Conservation (phyloP, 1,140 invertebrate species). For the Acarapis woodi region DNA sequence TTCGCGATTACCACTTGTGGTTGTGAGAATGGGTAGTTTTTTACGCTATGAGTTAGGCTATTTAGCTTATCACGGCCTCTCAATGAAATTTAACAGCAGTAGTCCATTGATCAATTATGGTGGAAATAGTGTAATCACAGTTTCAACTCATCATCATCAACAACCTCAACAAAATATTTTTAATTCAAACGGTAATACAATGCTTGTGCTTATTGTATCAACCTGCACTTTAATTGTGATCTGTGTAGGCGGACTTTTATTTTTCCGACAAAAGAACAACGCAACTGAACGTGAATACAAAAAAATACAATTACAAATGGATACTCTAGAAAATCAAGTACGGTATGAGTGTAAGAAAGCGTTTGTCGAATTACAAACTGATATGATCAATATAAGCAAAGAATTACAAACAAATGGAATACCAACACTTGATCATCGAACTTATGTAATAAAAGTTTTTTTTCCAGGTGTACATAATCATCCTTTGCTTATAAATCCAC, state of each 20-base stretch:
- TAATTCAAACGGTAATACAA: too few relatives aligned
- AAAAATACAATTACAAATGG: slow-evolving; percentile 95
- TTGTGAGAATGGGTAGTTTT: slow-evolving; percentile 41
- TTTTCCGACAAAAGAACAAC: slow-evolving; percentile 65
- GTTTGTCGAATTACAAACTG: slow-evolving; percentile 97
- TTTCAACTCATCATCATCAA: too few relatives aligned
- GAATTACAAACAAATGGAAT: slow-evolving; percentile 84
- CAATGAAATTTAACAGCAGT: too few relatives aligned
- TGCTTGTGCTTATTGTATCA: too few relatives aligned
- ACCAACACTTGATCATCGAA: slow-evolving; percentile 74
- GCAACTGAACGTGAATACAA: slow-evolving; percentile 86
- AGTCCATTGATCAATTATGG: too few relatives aligned
- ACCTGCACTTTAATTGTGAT: too few relatives aligned
- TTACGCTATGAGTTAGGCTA: slow-evolving; percentile 53
- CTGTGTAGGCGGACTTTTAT: too few relatives aligned
- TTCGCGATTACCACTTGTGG: slow-evolving; percentile 5
- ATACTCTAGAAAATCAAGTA: slow-evolving; percentile 41
- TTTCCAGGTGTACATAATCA: slow-evolving; percentile 79
- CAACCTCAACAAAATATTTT: too few relatives aligned
- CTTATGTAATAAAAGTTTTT: slow-evolving; percentile 93
- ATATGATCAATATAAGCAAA: slow-evolving; percentile 89
- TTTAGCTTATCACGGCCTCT: slow-evolving; percentile 57
- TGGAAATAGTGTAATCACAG: too few relatives aligned
- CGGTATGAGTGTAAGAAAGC: slow-evolving; percentile 53
- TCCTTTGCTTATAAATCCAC: too few relatives aligned